These are phyloP conservation scores for Drosophila kohkoa DNA, from an alignment of 1,140 invertebrate genomes.

Conservation along the genomic window DNA sequence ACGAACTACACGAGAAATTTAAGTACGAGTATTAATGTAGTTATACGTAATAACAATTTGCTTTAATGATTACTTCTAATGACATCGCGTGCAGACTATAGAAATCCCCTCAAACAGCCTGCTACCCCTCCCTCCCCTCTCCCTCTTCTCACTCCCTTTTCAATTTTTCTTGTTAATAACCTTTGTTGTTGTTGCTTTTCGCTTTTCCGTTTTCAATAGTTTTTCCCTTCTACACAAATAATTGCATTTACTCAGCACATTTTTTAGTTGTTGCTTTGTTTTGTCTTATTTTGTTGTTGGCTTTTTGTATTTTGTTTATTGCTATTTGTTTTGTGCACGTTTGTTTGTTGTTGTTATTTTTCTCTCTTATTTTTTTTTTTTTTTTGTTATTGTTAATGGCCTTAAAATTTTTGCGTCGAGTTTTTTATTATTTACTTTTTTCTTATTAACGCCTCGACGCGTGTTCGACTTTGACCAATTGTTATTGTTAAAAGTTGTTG, in stretches of 20 bases:
- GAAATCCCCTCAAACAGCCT: neutral
- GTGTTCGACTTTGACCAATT: conserved; percentile 53
- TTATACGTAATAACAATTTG: conserved; percentile 44
- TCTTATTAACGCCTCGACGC: conserved; percentile 36
- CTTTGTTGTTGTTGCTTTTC: conserved; percentile 15
- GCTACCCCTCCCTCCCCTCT: neutral
- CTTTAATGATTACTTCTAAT: conserved; percentile 65
- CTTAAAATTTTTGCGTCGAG: conserved; percentile 42
- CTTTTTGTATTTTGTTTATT: conserved; percentile 26
- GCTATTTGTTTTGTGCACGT: conserved; percentile 21
- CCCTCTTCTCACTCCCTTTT: neutral
- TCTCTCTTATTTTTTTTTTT: conserved; percentile 14
- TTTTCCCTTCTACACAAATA: conserved; percentile 15
- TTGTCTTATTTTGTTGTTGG: conserved; percentile 13
- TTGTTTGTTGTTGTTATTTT: conserved; percentile 27
- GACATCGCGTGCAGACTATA: conserved; percentile 57
- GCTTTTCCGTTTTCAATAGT: conserved; percentile 9
- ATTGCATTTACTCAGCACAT: conserved; percentile 20
- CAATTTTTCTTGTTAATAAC: conserved; percentile 49
- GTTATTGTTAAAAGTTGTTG: conserved; percentile 9
- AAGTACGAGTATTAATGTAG: conserved; percentile 15
- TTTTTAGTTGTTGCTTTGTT: conserved; percentile 21
- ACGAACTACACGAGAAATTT: conserved; percentile 3
- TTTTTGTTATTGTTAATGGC: conserved; percentile 46
- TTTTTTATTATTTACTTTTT: conserved; percentile 25